Evolutionary conservation across 2,888 invertebrate genomes (phyloP).

Genomic region (Harpagoxenus sublaevis): DNA sequence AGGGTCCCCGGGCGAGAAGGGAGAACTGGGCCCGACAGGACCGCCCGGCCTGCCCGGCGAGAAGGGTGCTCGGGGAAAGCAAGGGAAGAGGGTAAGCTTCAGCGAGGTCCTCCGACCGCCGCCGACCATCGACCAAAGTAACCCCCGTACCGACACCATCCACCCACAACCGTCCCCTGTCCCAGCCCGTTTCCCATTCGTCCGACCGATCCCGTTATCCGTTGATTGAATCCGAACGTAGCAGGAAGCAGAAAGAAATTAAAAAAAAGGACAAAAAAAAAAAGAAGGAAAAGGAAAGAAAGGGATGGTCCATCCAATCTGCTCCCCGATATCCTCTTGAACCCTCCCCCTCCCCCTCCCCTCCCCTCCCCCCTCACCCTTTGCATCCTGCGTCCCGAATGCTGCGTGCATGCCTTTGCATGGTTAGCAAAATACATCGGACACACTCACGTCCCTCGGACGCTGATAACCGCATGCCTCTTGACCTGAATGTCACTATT

Average conservation of each 20-base stretch:
- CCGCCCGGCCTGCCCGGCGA: slow-evolving; percentile 94
- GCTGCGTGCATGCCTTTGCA: slow-evolving; percentile 42
- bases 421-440: slow-evolving; percentile 16
- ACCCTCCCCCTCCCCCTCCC: neutral
- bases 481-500: slow-evolving; percentile 24
- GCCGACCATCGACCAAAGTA: slow-evolving; percentile 69
- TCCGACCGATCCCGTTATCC: slow-evolving; percentile 62
- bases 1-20: slow-evolving; percentile 91
- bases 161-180: slow-evolving; percentile 9
- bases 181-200: slow-evolving; percentile 20
- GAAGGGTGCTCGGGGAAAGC: slow-evolving; percentile 96
- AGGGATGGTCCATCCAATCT: slow-evolving; percentile 37
- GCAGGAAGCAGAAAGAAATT: slow-evolving; percentile 45
- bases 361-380: neutral
- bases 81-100: slow-evolving; percentile 96
- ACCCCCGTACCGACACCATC: slow-evolving; percentile 58
- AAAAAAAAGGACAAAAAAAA: slow-evolving; percentile 20
- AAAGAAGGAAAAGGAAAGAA: slow-evolving; percentile 25
- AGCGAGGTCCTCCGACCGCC: slow-evolving; percentile 84
- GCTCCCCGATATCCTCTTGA: slow-evolving; percentile 15
- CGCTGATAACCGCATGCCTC: slow-evolving; percentile 48
- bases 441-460: slow-evolving; percentile 5
- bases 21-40: slow-evolving; percentile 92
- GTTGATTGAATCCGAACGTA: slow-evolving; percentile 48
- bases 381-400: slow-evolving; percentile 31